Conservation (phyloP, 2,888 invertebrate species). For the Mycalesis mineus region DNA sequence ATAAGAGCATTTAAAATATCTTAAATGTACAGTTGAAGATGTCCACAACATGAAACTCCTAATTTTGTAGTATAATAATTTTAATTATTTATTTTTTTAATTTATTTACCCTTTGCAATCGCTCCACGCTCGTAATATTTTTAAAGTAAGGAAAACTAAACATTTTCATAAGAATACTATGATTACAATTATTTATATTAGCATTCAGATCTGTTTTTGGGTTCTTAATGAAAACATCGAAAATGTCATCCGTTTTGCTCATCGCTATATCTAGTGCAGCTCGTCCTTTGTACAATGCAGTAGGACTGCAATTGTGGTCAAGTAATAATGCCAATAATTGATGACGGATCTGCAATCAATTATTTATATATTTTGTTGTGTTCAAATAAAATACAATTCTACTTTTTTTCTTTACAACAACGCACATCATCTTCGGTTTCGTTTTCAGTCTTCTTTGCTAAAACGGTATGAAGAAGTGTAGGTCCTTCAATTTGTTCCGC, state of each 20-base stretch:
- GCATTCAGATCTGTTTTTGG: slow-evolving; percentile 51
- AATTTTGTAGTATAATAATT: too few species aligned
- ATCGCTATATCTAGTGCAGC: slow-evolving; percentile 54
- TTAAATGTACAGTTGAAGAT: too few species aligned
- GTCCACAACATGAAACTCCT: too few species aligned
- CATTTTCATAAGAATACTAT: slow-evolving; percentile 57
- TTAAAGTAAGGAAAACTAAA: slow-evolving; percentile 50
- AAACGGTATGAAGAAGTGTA: slow-evolving; percentile 53
- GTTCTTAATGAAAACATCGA: slow-evolving; percentile 52
- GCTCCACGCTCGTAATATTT: slow-evolving; percentile 37
- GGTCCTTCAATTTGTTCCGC: slow-evolving; percentile 43
- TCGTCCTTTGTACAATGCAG: slow-evolving; percentile 45
- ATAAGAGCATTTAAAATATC: too few species aligned
- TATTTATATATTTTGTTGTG: background rate
- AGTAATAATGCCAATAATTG: slow-evolving; percentile 51
- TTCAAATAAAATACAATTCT: too few species aligned
- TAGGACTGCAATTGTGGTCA: slow-evolving; percentile 47
- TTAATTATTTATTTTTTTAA: too few species aligned
- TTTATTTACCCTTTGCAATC: slow-evolving; percentile 51
- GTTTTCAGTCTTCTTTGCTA: slow-evolving; percentile 43
- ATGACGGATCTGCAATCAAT: slow-evolving; percentile 39
- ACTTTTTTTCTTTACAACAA: background rate
- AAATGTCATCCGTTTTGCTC: slow-evolving; percentile 39
- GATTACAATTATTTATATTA: slow-evolving; percentile 51
- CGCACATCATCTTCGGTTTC: slow-evolving; percentile 48